phyloP scores from a whole-genome alignment of 2,888 invertebrate species.

The Papilio gigon region DNA sequence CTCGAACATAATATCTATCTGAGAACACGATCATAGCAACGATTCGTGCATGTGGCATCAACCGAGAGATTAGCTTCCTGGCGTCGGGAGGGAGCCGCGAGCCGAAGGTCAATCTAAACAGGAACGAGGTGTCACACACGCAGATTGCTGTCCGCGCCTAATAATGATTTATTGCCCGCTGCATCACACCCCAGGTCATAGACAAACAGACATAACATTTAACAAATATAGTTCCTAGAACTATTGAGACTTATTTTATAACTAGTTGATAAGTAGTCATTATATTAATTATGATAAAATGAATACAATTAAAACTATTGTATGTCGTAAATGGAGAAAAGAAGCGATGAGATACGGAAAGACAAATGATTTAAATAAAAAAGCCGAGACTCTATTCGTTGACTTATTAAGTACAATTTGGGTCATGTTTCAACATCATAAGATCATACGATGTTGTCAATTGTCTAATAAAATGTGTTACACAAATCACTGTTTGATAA shows the following conservation, averaged over 20 bases:
- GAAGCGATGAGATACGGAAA: not conserved
- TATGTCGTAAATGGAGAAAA: not conserved
- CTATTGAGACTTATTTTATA: too few relatives aligned
- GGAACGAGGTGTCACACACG: conserved; percentile 68
- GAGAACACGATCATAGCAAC: conserved; percentile 9
- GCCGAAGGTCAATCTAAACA: conserved; percentile 72
- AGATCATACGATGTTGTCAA: conserved; percentile 10
- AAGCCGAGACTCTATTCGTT: not conserved
- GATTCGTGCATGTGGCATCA: conserved; percentile 47
- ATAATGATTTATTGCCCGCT: conserved; percentile 75
- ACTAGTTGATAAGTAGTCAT: not conserved
- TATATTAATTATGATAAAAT: too few relatives aligned
- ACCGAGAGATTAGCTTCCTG: conserved; percentile 70
- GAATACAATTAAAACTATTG: too few relatives aligned
- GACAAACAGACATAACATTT: conserved; percentile 10
- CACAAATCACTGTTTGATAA: conserved; percentile 7
- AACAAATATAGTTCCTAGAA: not conserved
- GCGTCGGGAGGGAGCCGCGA: conserved; percentile 62
- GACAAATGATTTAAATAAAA: not conserved
- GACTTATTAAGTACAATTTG: not conserved
- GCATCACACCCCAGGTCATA: conserved; percentile 51
- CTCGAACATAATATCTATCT: too few relatives aligned
- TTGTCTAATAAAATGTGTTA: not conserved
- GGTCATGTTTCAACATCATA: not conserved
- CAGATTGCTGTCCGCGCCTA: conserved; percentile 67